These are phyloP conservation scores for Meganola albula DNA, from an alignment of 2,888 invertebrate genomes.

Conservation along the genomic window DNA sequence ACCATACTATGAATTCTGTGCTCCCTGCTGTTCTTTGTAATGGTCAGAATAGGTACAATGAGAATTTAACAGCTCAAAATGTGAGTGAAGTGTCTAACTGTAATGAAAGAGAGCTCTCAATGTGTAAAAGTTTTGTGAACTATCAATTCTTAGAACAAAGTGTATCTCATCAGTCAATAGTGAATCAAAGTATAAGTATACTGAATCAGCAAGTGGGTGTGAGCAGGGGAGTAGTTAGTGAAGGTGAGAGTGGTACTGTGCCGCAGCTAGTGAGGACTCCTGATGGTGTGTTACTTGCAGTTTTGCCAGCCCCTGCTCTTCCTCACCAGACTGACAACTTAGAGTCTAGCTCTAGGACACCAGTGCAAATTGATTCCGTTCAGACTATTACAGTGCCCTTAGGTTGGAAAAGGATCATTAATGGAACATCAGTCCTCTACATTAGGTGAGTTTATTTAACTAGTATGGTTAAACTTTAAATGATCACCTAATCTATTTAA, in stretches of 20 bases:
- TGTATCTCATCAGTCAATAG: conserved; percentile 72
- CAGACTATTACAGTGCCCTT: conserved; percentile 68
- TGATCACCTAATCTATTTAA: too few relatives aligned
- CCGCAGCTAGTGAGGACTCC: conserved; percentile 67
- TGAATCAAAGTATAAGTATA: conserved; percentile 74
- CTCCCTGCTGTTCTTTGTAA: conserved; percentile 48
- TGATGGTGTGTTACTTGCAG: conserved; percentile 68
- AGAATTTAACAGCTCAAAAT: conserved; percentile 54
- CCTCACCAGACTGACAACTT: conserved; percentile 42
- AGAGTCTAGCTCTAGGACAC: conserved; percentile 51
- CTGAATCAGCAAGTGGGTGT: conserved; percentile 72
- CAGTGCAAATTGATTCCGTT: conserved; percentile 55
- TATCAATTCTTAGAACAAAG: conserved; percentile 75
- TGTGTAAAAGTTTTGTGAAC: conserved; percentile 67
- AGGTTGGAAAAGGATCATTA: conserved; percentile 71
- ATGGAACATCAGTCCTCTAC: conserved; percentile 61
- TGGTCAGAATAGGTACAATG: conserved; percentile 54
- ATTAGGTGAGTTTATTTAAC: conserved; percentile 47
- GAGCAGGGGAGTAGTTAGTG: conserved; percentile 53
- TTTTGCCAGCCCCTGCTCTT: conserved; percentile 51
- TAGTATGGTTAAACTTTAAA: too few relatives aligned
- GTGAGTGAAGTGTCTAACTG: conserved; percentile 51
- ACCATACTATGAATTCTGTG: conserved; percentile 54
- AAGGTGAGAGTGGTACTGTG: conserved; percentile 48
- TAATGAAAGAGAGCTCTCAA: conserved; percentile 56